These are phyloP conservation scores for Phoxinus phoxinus DNA, from an alignment of 2,113 vertebrate genomes.

Conservation along the genomic window DNA sequence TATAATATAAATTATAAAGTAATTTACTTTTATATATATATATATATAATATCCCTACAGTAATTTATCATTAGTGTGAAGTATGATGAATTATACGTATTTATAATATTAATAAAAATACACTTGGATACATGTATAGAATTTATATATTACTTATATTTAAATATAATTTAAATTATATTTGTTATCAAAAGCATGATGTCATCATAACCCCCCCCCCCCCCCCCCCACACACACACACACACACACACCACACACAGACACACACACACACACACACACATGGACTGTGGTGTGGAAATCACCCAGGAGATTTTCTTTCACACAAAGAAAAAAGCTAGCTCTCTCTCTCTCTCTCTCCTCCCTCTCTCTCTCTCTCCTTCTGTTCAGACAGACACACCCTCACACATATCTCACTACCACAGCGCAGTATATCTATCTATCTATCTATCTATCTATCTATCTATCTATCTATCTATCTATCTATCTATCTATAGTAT, in stretches of 20 bases:
- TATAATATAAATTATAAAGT: background rate
- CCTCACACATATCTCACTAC: too few species aligned
- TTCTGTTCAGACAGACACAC: too few species aligned
- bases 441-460: background rate
- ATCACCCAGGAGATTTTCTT: conserved; percentile 10
- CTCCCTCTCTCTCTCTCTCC: too few species aligned
- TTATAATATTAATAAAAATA: background rate
- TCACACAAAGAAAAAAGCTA: conserved; percentile 2
- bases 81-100: background rate
- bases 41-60: background rate
- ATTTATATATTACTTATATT: background rate
- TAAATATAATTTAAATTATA: background rate
- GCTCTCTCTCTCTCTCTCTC: too few species aligned
- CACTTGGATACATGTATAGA: background rate
- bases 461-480: background rate
- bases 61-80: background rate
- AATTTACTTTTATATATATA: background rate
- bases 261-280: background rate
- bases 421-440: background rate
- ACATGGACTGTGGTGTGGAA: background rate
- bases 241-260: background rate
- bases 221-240: background rate
- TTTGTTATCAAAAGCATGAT: background rate
- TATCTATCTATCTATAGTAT: background rate
- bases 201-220: background rate